Percentiles rank a stretch among this genome's conserved stretches.
Evolutionary conservation across 1,140 invertebrate species (phyloP).

Genomic region (Aphaenogaster rudis): DNA sequence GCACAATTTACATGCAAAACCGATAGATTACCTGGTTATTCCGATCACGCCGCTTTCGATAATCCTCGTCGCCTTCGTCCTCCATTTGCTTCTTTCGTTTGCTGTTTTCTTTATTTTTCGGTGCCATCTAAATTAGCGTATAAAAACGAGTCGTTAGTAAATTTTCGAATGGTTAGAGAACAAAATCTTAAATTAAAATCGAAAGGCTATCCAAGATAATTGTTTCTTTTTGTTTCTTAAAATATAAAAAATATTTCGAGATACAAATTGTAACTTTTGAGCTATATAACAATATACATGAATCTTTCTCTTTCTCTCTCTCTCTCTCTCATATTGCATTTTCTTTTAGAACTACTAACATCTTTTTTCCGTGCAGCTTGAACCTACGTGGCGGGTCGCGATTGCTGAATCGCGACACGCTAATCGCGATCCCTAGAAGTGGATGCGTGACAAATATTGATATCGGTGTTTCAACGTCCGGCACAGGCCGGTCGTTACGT

Average conservation of each 20-base stretch:
- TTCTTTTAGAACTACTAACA: neutral
- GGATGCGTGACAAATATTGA: constrained; percentile 33
- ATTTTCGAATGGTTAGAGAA: neutral
- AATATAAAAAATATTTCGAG: neutral
- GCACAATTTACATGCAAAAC: neutral
- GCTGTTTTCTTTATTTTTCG: constrained; percentile 85
- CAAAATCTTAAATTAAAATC: neutral
- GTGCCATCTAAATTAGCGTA: constrained; percentile 83
- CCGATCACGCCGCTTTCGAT: constrained; percentile 92
- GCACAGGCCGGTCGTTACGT: neutral
- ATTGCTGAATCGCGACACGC: neutral
- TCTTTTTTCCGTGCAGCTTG: neutral
- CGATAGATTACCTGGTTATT: constrained; percentile 91
- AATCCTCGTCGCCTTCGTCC: constrained; percentile 93
- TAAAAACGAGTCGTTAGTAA: constrained; percentile 19
- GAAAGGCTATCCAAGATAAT: neutral
- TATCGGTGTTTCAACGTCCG: constrained; percentile 23
- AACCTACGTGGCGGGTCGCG: neutral
- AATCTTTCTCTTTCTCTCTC: neutral
- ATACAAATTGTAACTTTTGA: neutral
- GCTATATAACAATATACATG: neutral
- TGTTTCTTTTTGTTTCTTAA: neutral
- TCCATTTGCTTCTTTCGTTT: constrained; percentile 83
- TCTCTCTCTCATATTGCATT: neutral
- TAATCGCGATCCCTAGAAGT: constrained; percentile 17